These are phyloP conservation scores for Thereva nobilitata DNA, from an alignment of 2,888 invertebrate genomes.

Conservation along the genomic window DNA sequence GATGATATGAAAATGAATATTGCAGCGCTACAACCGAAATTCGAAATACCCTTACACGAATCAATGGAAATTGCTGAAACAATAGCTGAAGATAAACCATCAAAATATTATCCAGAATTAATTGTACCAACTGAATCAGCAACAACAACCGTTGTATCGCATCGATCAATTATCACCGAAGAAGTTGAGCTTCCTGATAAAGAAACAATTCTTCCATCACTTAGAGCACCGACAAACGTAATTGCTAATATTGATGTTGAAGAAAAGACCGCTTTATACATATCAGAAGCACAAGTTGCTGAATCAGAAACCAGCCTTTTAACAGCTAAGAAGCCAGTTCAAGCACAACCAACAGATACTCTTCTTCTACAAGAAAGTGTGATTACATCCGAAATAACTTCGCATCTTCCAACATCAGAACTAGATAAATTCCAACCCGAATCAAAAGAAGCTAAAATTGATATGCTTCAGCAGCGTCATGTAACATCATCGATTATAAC, in stretches of 20 bases:
- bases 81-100: constrained; percentile 71
- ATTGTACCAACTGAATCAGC: constrained; percentile 81
- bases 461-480: constrained; percentile 66
- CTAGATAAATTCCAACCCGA: constrained; percentile 60
- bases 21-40: constrained; percentile 62
- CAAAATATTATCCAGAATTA: constrained; percentile 77
- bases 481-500: constrained; percentile 64
- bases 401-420: constrained; percentile 68
- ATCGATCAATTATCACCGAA: constrained; percentile 68
- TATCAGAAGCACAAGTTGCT: constrained; percentile 63
- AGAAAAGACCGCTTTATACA: constrained; percentile 65
- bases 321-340: constrained; percentile 52
- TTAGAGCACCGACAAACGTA: constrained; percentile 66
- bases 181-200: constrained; percentile 70
- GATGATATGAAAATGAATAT: constrained; percentile 60
- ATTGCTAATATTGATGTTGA: constrained; percentile 63
- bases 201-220: constrained; percentile 66
- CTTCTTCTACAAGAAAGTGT: constrained; percentile 63
- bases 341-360: constrained; percentile 56
- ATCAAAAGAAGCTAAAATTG: constrained; percentile 64
- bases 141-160: constrained; percentile 66
- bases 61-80: constrained; percentile 70
- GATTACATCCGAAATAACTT: constrained; percentile 65
- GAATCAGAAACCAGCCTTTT: constrained; percentile 69
- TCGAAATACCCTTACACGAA: constrained; percentile 67